Conservation (phyloP, 2,113 vertebrate genomes). For the Stigmatopora nigra region DNA sequence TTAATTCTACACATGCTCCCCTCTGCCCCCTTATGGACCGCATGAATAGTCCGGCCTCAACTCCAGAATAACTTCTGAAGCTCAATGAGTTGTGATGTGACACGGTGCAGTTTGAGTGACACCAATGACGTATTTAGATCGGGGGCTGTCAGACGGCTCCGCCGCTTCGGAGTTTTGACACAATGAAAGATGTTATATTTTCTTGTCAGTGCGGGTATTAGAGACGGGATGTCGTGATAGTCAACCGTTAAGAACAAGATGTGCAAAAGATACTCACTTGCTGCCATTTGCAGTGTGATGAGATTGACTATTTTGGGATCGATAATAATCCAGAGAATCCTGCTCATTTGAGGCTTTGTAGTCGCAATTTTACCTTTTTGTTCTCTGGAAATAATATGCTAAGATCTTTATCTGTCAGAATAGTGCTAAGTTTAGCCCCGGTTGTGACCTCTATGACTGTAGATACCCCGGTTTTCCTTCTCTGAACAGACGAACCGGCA, state of each 20-base stretch:
- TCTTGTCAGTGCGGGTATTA: constrained; percentile 44
- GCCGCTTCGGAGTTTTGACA: constrained; percentile 31
- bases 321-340: neutral
- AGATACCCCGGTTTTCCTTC: constrained; percentile 19
- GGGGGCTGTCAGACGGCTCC: constrained; percentile 42
- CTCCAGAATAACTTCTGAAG: neutral
- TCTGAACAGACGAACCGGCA: constrained; percentile 15
- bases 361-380: neutral
- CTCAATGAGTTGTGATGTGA: constrained; percentile 5
- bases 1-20: constrained; percentile 4
- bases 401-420: neutral
- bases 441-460: constrained; percentile 4
- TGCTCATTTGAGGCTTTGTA: neutral
- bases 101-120: constrained; percentile 26
- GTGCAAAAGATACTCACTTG: constrained; percentile 38
- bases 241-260: constrained; percentile 43
- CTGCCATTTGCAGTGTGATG: constrained; percentile 23
- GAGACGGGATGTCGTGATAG: constrained; percentile 30
- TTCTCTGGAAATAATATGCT: neutral
- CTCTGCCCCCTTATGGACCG: constrained; percentile 28
- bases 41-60: constrained; percentile 36
- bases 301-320: neutral
- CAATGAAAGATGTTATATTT: constrained; percentile 41
- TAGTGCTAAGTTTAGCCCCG: neutral
- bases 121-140: constrained; percentile 39